phyloP scores from a whole-genome alignment of 1,140 invertebrate genomes.

The Cherax quadricarinatus region DNA sequence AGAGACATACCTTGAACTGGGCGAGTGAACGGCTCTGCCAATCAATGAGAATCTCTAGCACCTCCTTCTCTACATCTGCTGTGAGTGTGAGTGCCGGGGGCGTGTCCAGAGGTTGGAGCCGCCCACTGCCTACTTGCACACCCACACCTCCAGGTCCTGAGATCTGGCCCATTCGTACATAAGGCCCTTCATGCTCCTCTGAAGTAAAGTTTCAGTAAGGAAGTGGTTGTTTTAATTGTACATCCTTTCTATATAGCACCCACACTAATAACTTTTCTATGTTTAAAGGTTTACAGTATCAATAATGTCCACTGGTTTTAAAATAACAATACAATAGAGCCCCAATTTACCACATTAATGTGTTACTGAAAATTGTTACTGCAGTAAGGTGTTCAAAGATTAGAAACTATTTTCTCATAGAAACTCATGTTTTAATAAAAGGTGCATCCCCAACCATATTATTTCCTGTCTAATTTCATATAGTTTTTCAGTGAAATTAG shows the following conservation, averaged over 20 bases:
- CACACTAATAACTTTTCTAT: too few species aligned
- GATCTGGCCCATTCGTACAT: conserved; percentile 59
- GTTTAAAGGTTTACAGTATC: too few species aligned
- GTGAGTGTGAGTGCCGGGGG: conserved; percentile 63
- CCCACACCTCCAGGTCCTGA: conserved; percentile 61
- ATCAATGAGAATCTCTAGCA: conserved; percentile 41
- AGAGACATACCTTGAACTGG: conserved; percentile 25
- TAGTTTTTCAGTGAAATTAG: too few species aligned
- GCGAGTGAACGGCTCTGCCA: conserved; percentile 46
- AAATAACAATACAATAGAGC: too few species aligned
- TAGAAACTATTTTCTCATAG: too few species aligned
- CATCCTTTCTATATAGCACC: background rate
- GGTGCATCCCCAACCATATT: too few species aligned
- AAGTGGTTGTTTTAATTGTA: background rate
- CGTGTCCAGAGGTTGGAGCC: conserved; percentile 58
- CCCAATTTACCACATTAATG: too few species aligned
- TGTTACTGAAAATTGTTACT: too few species aligned
- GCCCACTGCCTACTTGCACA: conserved; percentile 57
- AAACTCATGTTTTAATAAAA: too few species aligned
- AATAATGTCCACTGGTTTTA: too few species aligned
- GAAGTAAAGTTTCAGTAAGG: background rate
- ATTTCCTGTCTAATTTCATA: too few species aligned
- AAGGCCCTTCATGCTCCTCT: conserved; percentile 62
- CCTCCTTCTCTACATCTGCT: conserved; percentile 36
- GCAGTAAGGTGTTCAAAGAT: too few species aligned